phyloP scores from a whole-genome alignment of 2,888 invertebrate genomes.

The Imbricaverruca yamaguchii region DNA sequence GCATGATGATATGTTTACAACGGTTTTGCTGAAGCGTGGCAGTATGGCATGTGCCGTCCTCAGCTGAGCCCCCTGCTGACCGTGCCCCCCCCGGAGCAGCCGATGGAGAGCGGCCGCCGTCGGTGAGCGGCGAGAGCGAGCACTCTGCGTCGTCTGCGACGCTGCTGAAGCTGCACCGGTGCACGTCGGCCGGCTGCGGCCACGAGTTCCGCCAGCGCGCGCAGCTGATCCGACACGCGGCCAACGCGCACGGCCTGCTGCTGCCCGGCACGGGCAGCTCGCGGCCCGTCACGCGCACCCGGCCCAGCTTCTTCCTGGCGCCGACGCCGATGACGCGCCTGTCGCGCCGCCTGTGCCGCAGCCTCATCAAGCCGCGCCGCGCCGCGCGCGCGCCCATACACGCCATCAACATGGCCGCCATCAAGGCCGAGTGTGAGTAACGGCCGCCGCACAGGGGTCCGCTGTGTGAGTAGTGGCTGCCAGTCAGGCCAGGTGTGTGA shows the following conservation, averaged over 20 bases:
- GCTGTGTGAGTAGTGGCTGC: no score
- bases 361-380: slow-evolving; percentile 71
- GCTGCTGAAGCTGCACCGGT: slow-evolving; percentile 59
- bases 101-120: slow-evolving; percentile 10
- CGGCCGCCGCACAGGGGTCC: background rate
- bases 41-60: no score
- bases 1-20: no score
- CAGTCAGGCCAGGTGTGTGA: no score
- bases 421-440: slow-evolving; percentile 74
- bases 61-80: background rate
- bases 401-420: slow-evolving; percentile 53
- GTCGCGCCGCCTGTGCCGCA: slow-evolving; percentile 65
- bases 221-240: slow-evolving; percentile 87
- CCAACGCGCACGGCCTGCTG: slow-evolving; percentile 74
- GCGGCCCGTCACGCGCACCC: slow-evolving; percentile 58
- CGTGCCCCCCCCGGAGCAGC: background rate
- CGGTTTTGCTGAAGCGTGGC: no score
- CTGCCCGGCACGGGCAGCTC: slow-evolving; percentile 64
- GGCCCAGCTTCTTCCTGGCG: slow-evolving; percentile 33
- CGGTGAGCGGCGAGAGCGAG: background rate
- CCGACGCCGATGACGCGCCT: slow-evolving; percentile 18
- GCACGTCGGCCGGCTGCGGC: slow-evolving; percentile 82
- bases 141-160: slow-evolving; percentile 4
- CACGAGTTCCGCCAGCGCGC: slow-evolving; percentile 89
- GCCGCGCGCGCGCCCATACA: slow-evolving; percentile 77